Base-by-base conservation (phyloP, 2,888 invertebrate species). In the Chromoteleia sp. region DNA sequence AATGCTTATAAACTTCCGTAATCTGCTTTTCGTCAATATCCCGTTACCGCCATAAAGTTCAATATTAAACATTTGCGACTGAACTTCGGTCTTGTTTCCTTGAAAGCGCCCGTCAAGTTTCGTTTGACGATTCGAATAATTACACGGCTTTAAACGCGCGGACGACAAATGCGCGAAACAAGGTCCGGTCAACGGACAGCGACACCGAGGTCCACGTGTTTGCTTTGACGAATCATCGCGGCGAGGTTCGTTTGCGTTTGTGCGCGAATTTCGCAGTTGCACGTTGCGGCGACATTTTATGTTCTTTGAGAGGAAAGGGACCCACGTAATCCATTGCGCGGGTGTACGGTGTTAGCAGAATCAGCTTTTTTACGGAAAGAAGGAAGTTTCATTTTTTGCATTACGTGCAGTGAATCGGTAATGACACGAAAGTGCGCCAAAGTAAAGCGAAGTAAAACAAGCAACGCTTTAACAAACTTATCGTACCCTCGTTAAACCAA, bases 401-500 rank as follows among this genome's bases (percentile, higher is more conserved):
- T 61, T 75, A 71, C 82, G 82, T 76, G 82, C 71, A 39, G 54
- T 61, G 79, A 71, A 73, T 82, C 54, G 48, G 76, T 71, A 82
- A 82, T 73, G 71, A 71, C 61, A 63, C 41, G 76, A 71, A 79
- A 82, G 71, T 63, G 75, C 76, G 48, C 67, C 43, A 54, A 59
- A 77, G 73, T 58, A 70, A 78, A 79, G 75, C 50, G 56, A 68
- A 75, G 82, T 29, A 68, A 80, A 80, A 80, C 75, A 80, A 70
- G 74, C 71, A 68, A 76, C 52, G 79, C 73, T 73, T 73, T 83
- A 80, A 83, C 82, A 76, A 83, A 83, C 79, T 83, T 83, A 83
- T 77, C 73, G 76, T 74, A 76, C 73, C 76, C 73, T 83, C 82
- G 80, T 83, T 83, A 80, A 77, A 76, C 67, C 73, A 65, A 74